phyloP scores from a whole-genome alignment of 2,888 invertebrate genomes.

The Apocheima hispidaria region DNA sequence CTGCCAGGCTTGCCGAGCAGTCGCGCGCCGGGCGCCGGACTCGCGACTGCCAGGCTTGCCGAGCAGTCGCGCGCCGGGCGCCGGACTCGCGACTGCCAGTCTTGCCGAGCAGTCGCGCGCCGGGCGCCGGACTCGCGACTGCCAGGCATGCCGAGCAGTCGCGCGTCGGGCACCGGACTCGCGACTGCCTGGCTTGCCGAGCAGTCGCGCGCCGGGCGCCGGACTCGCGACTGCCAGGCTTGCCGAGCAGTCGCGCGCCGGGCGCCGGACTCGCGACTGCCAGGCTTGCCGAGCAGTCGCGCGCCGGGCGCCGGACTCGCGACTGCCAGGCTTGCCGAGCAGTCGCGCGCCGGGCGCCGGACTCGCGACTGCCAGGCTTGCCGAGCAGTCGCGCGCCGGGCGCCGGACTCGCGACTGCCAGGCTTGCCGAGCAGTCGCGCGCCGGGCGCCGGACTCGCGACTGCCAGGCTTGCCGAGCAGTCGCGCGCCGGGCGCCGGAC shows the following conservation, averaged over 20 bases:
- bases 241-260: constrained; percentile 38
- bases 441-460: no score
- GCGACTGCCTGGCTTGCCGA: constrained; percentile 35
- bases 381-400: no score
- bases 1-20: constrained; percentile 25
- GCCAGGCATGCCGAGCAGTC: constrained; percentile 32
- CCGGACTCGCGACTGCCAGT: not conserved
- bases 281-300: constrained; percentile 32
- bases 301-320: no score
- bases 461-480: constrained; percentile 42
- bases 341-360: no score
- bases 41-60: not conserved
- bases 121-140: not conserved
- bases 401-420: no score
- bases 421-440: constrained; percentile 33
- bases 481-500: no score
- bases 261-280: no score
- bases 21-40: constrained; percentile 17
- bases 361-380: constrained; percentile 42
- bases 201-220: no score
- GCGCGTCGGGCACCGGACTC: constrained; percentile 37
- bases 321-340: constrained; percentile 40
- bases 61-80: constrained; percentile 33
- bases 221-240: no score
- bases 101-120: constrained; percentile 33